Base-by-base conservation (phyloP, 2,113 vertebrate genomes). In the Anarhynchus alexandrinus region DNA sequence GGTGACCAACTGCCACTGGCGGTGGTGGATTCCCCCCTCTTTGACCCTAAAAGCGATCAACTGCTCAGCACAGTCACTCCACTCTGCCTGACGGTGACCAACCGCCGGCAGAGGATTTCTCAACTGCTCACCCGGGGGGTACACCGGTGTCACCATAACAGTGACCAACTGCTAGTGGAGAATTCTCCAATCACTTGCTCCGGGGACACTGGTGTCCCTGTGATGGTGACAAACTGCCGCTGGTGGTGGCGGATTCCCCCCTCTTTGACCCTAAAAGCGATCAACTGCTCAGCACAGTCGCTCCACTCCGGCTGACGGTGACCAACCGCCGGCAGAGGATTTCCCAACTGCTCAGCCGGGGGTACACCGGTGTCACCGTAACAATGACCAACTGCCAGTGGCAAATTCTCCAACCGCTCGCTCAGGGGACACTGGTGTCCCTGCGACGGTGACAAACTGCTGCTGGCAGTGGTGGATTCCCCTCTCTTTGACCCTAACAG, bases 111-210 rank as follows among this genome's bases (percentile, higher is more conserved):
- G 45, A 70, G 67, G 25, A 51, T 51, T 51, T 15, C 45, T 47
- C n/a, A 70, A 11, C 67, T 1, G 6, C 70, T 6, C 59, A 47
- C 47, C 47, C 19, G 7, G 45, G 47, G 47, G 47, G 47, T 18
- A 47, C 10, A 11, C 20, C 20, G 19, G 30, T 42, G 71, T n/a
- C 81, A 29, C 51, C 1, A 3, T 49, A 25, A 32, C 36, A 3
- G n/a, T 15, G 59, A 59, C 64, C 54, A 20, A 30, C 2, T 0
- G 0, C 4, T 1, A 0, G 20, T 7, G 30, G 13, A 20, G 27
- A 6, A 45, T 45, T 38, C 4, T 73, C 45, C 15, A 9, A 5
- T 9, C 0, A 3, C 32, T 54, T 19, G 3, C 16, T 12, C 12
- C 2, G 1, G 21, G 38, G 19, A 47, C 30, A 15, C 34, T 3